phyloP scores from a whole-genome alignment of 2,113 vertebrate species.

The Grallaria varia region DNA sequence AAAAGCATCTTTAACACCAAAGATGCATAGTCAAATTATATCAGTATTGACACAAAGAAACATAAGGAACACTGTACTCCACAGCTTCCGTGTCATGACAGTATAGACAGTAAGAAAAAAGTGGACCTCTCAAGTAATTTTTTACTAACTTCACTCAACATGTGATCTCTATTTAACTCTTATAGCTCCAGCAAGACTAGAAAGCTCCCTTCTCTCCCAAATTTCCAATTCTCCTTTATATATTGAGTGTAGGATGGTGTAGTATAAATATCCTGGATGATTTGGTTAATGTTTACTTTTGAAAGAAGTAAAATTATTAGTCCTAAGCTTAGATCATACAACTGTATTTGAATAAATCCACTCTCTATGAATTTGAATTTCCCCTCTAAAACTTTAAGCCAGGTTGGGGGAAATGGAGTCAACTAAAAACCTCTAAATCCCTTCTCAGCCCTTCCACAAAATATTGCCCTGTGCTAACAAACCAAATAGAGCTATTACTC shows the following conservation, averaged over 20 bases:
- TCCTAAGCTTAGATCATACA: background rate
- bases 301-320: background rate
- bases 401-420: background rate
- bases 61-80: background rate
- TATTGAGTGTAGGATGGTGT: background rate
- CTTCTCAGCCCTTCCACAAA: background rate
- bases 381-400: background rate
- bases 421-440: background rate
- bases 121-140: background rate
- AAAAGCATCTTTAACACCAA: background rate
- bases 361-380: background rate
- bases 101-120: background rate
- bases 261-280: background rate
- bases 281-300: background rate
- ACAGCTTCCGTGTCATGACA: background rate
- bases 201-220: background rate
- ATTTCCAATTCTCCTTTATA: background rate
- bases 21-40: rapidly evolving
- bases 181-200: background rate
- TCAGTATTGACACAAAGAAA: background rate
- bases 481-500: background rate
- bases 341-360: background rate
- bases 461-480: background rate
- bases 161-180: background rate
- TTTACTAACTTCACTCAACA: background rate